These are phyloP conservation scores for Mormyrus proboscirostris DNA, from an alignment of 2,797 vertebrate species.

Conservation along the genomic window DNA sequence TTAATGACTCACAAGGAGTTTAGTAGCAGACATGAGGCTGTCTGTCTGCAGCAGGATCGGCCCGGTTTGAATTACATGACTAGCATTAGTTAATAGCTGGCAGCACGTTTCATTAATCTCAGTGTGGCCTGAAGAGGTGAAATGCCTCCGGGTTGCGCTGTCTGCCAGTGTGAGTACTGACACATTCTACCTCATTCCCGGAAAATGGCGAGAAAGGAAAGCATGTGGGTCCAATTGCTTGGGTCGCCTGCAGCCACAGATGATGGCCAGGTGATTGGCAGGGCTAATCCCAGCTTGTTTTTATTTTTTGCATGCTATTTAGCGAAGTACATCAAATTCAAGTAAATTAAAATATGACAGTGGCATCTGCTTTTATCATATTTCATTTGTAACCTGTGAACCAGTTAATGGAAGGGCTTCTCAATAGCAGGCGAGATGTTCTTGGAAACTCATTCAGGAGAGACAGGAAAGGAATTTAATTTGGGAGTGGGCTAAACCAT, in stretches of 20 bases:
- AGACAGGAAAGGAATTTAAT: not conserved
- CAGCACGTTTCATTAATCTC: not conserved
- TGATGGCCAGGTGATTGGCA: not conserved
- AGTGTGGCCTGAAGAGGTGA: not conserved
- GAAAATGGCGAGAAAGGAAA: not conserved
- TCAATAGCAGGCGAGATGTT: not conserved
- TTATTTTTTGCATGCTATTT: not conserved
- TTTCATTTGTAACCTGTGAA: not conserved
- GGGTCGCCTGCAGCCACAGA: not conserved
- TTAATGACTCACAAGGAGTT: conserved; percentile 2
- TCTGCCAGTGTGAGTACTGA: not conserved
- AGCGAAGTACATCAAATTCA: not conserved
- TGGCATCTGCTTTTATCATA: not conserved
- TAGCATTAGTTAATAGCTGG: not conserved
- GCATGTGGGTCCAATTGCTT: not conserved
- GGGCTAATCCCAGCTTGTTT: not conserved
- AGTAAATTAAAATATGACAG: not conserved
- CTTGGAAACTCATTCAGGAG: not conserved
- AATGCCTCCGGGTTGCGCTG: not conserved
- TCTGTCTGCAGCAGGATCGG: not conserved
- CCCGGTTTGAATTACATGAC: not conserved
- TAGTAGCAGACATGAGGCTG: not conserved
- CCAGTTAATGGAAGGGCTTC: not conserved
- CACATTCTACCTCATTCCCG: not conserved
- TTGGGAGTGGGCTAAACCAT: not conserved